Evolutionary conservation across 2,113 vertebrate genomes (phyloP).

Genomic region (Axis porcinus): DNA sequence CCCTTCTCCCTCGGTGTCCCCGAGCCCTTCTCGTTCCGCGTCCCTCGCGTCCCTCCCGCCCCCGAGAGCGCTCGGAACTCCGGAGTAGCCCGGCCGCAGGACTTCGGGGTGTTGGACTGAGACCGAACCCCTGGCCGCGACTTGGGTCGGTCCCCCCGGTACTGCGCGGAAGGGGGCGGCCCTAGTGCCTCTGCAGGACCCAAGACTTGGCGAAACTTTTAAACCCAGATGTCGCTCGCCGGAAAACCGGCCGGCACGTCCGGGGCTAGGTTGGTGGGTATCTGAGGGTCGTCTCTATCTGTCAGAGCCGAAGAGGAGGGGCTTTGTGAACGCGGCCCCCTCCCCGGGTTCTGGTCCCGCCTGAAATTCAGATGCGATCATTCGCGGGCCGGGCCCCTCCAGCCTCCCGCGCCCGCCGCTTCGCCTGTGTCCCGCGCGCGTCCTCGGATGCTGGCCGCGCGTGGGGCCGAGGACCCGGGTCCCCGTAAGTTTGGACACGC

Average conservation of each 20-base stretch:
- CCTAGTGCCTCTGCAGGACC: background rate
- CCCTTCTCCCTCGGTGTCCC: background rate
- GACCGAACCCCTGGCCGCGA: background rate
- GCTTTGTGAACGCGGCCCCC: background rate
- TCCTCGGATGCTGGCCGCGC: conserved; percentile 38
- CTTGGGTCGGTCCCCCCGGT: background rate
- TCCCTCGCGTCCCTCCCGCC: background rate
- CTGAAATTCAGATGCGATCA: background rate
- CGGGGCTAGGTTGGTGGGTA: background rate
- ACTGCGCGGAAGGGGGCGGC: background rate
- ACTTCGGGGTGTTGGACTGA: background rate
- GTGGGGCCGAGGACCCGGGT: background rate
- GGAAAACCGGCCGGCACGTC: background rate
- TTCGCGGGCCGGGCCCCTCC: too few relatives aligned
- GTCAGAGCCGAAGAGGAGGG: background rate
- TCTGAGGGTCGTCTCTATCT: background rate
- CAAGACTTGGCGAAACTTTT: background rate
- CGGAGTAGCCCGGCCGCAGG: background rate
- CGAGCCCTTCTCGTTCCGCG: background rate
- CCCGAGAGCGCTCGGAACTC: background rate
- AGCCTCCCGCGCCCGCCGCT: background rate
- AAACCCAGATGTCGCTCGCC: background rate
- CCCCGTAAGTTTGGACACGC: background rate
- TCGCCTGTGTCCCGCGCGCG: conserved; percentile 51
- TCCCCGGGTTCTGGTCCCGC: background rate